These are phyloP conservation scores for Boulengerochromis microlepis DNA, from an alignment of 2,113 vertebrate genomes.

Conservation along the genomic window DNA sequence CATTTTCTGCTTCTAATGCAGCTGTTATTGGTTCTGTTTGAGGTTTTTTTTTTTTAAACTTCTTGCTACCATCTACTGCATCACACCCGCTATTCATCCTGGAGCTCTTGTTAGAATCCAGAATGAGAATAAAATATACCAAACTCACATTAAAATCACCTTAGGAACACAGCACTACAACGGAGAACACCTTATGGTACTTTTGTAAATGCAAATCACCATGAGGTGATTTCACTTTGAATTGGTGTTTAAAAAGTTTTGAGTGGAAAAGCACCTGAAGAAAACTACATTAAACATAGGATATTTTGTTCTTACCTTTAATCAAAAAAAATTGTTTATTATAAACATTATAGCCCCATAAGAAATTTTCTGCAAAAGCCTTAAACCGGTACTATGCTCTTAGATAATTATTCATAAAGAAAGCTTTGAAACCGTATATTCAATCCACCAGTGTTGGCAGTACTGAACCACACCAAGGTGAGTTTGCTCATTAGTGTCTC, in stretches of 20 bases:
- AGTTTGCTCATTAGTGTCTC: conserved; percentile 25
- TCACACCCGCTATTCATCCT: not conserved
- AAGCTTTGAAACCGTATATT: not conserved
- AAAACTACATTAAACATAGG: not conserved
- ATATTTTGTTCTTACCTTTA: not conserved
- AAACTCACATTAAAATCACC: not conserved
- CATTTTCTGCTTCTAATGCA: not conserved
- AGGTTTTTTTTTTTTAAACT: not conserved
- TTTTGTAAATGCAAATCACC: not conserved
- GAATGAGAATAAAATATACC: not conserved
- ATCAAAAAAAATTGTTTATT: not conserved
- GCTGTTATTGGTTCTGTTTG: not conserved
- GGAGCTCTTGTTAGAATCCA: not conserved
- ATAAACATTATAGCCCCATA: not conserved
- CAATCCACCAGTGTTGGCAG: not conserved
- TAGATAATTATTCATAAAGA: not conserved
- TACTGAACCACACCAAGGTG: not conserved
- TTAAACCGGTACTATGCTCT: not conserved
- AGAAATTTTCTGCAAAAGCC: not conserved
- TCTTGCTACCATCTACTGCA: not conserved
- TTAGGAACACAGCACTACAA: not conserved
- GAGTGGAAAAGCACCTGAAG: not conserved
- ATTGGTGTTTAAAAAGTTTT: not conserved
- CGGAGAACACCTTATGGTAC: not conserved
- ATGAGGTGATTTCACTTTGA: not conserved